Percentiles rank a stretch among this genome's conserved stretches.
phyloP scores from a whole-genome alignment of 2,888 invertebrate species.

The Mamestra brassicae region DNA sequence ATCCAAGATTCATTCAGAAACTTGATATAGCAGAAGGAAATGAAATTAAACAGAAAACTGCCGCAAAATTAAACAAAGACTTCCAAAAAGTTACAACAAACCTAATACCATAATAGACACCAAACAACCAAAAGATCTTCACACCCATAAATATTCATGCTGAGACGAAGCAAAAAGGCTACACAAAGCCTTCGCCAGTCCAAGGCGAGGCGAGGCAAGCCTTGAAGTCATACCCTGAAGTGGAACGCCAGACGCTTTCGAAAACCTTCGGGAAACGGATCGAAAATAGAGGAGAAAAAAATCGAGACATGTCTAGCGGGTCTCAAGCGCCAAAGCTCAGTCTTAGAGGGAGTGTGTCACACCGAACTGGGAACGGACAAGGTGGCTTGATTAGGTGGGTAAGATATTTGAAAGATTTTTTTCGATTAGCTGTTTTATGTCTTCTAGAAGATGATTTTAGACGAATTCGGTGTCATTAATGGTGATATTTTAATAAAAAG shows the following conservation, averaged over 20 bases:
- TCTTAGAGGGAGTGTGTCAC: conserved; percentile 75
- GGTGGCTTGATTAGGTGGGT: conserved; percentile 3
- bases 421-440: background rate
- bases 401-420: background rate
- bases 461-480: too few species aligned
- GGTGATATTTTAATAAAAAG: too few species aligned
- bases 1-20: background rate
- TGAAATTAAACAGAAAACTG: background rate
- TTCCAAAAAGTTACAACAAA: background rate
- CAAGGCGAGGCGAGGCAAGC: conserved; percentile 68
- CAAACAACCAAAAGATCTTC: conserved; percentile 51
- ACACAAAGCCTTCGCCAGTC: conserved; percentile 68
- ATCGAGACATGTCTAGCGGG: conserved; percentile 89
- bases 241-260: conserved; percentile 88
- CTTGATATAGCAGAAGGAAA: background rate
- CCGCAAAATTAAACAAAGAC: background rate
- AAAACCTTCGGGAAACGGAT: conserved; percentile 86
- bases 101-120: conserved; percentile 24
- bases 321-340: conserved; percentile 85
- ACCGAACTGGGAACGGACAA: conserved; percentile 66
- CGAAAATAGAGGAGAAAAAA: conserved; percentile 89
- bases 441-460: too few species aligned
- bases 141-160: conserved; percentile 66
- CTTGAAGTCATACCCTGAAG: conserved; percentile 80
- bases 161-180: conserved; percentile 70